phyloP scores from a whole-genome alignment of 2,113 vertebrate species.

The Corapipo altera region DNA sequence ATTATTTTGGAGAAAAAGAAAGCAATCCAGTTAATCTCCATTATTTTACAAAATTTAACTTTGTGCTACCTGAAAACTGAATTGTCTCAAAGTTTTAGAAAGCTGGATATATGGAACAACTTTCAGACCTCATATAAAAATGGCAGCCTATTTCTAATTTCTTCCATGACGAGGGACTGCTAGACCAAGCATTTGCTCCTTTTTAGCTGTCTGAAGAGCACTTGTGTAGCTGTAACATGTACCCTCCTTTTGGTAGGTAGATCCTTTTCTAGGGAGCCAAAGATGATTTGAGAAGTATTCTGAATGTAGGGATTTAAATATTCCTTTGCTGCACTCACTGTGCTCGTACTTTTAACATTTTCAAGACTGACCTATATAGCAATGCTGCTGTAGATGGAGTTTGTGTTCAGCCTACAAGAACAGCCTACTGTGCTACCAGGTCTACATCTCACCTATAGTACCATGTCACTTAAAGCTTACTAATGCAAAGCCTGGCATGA shows the following conservation, averaged over 20 bases:
- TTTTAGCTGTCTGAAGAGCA: not conserved
- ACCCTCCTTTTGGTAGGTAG: not conserved
- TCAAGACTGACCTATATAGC: not conserved
- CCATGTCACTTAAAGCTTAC: not conserved
- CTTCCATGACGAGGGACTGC: not conserved
- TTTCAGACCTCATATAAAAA: not conserved
- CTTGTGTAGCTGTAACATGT: too few relatives aligned
- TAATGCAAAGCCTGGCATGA: not conserved
- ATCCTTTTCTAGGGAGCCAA: not conserved
- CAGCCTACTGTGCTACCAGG: not conserved
- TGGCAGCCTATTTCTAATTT: not conserved
- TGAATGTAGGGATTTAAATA: not conserved
- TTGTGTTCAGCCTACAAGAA: not conserved
- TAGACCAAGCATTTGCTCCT: not conserved
- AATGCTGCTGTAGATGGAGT: not conserved
- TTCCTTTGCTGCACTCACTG: not conserved
- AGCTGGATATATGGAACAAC: not conserved
- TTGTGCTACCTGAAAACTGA: not conserved
- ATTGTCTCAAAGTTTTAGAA: not conserved
- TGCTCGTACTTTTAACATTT: accelerated
- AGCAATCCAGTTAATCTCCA: not conserved
- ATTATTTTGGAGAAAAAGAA: not conserved
- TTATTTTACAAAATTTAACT: not conserved
- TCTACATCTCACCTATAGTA: not conserved
- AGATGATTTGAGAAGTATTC: not conserved